phyloP scores from a whole-genome alignment of 2,113 vertebrate species.

The Gallinago jamesoni region DNA sequence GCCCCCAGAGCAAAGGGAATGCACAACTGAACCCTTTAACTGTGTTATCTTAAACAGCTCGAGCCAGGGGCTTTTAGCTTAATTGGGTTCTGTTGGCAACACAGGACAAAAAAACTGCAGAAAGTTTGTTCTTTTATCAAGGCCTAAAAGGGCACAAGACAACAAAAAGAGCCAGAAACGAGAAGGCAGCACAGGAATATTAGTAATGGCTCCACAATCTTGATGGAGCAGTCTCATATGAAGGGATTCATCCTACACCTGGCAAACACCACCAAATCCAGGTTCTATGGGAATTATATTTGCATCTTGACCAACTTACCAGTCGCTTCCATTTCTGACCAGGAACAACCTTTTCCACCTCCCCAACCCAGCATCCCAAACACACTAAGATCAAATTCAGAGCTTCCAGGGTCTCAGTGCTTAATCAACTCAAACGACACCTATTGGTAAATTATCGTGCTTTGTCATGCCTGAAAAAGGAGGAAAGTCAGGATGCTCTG shows the following conservation, averaged over 20 bases:
- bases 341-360: background rate
- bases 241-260: background rate
- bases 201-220: background rate
- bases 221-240: background rate
- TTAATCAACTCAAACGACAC: slow-evolving; percentile 73
- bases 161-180: background rate
- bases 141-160: background rate
- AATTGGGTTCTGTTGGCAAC: background rate
- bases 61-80: background rate
- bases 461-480: slow-evolving; percentile 45
- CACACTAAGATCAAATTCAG: slow-evolving; percentile 69
- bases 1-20: background rate
- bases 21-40: background rate
- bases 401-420: slow-evolving; percentile 44
- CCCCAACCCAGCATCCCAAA: background rate
- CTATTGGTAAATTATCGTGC: slow-evolving; percentile 60
- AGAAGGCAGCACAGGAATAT: background rate
- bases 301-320: background rate
- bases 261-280: background rate
- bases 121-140: background rate
- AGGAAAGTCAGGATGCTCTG: slow-evolving; percentile 22
- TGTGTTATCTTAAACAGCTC: background rate
- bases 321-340: background rate
- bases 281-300: background rate
- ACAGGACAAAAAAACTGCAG: background rate